Percentiles rank a stretch among this genome's conserved stretches.
phyloP scores from a whole-genome alignment of 2,113 vertebrate genomes.

The human region DNA sequence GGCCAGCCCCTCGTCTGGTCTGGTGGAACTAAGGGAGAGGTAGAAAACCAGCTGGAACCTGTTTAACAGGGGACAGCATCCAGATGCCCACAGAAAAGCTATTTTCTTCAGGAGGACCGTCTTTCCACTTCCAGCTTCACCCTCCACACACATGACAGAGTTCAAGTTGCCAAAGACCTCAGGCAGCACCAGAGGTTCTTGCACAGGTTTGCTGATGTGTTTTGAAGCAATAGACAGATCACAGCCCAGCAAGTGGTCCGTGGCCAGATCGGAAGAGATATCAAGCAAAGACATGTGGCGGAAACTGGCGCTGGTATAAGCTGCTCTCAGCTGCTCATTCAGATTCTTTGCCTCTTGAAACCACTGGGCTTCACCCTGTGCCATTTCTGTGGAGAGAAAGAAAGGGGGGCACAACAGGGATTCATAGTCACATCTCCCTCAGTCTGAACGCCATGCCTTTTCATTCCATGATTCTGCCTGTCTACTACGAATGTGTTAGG shows the following conservation, averaged over 20 bases:
- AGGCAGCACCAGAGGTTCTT: constrained; percentile 55
- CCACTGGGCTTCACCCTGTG: constrained; percentile 21
- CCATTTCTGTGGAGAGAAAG: constrained; percentile 44
- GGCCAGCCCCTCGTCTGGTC: constrained; percentile 54
- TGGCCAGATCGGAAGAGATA: neutral
- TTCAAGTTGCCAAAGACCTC: constrained; percentile 64
- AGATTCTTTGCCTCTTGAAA: constrained; percentile 59
- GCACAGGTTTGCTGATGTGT: constrained; percentile 40
- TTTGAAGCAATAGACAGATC: constrained; percentile 70
- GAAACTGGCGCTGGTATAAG: constrained; percentile 62
- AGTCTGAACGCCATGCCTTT: neutral
- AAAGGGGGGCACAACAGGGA: neutral
- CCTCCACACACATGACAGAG: constrained; percentile 75
- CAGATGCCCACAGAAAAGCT: constrained; percentile 78
- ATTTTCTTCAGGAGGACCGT: constrained; percentile 71
- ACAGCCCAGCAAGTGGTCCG: constrained; percentile 57
- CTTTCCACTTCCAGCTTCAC: constrained; percentile 78
- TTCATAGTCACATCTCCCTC: neutral
- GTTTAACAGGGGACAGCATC: constrained; percentile 71
- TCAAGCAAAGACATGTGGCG: constrained; percentile 51
- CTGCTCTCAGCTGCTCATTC: constrained; percentile 32
- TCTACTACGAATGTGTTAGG: no score
- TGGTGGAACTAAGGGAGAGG: constrained; percentile 60
- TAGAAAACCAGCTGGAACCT: constrained; percentile 80
- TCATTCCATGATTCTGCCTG: neutral